A percentile compares a stretch with the other conserved stretches of the same genome.
Evolutionary conservation across 2,888 invertebrate genomes (phyloP).

Genomic region (Hyposoter didymator): DNA sequence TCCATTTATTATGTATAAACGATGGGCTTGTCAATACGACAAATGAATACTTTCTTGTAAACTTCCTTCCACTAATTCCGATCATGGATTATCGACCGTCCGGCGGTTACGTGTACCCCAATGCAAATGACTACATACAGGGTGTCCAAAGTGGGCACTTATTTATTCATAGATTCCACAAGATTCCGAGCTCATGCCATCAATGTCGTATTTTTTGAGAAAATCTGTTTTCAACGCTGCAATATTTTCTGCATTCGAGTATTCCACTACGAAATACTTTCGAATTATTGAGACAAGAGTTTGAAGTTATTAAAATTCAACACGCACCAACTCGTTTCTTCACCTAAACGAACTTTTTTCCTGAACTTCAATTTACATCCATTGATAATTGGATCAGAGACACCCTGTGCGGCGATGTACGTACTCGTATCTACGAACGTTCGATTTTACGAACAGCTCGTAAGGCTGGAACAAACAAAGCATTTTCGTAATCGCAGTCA

Average conservation of each 20-base stretch:
- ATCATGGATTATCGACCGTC: slow-evolving; percentile 17
- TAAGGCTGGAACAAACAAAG: neutral
- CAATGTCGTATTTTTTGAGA: no score
- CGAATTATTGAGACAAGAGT: no score
- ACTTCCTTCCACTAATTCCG: neutral
- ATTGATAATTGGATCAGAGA: neutral
- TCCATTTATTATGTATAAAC: neutral
- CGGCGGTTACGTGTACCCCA: neutral
- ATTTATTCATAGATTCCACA: no score
- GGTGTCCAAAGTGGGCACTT: neutral
- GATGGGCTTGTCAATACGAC: neutral
- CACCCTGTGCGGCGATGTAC: neutral
- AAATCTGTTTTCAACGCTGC: no score
- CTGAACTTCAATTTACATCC: neutral
- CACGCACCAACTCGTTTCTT: no score
- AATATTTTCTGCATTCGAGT: neutral
- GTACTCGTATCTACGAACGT: neutral
- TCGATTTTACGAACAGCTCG: neutral
- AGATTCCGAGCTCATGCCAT: no score
- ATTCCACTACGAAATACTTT: no score
- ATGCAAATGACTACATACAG: neutral
- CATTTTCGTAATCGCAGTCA: neutral
- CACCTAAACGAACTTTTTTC: neutral
- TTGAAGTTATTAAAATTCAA: no score
- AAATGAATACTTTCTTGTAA: neutral